Evolutionary conservation across 1,140 invertebrate genomes (phyloP).

Genomic region (Solenopsis invicta): DNA sequence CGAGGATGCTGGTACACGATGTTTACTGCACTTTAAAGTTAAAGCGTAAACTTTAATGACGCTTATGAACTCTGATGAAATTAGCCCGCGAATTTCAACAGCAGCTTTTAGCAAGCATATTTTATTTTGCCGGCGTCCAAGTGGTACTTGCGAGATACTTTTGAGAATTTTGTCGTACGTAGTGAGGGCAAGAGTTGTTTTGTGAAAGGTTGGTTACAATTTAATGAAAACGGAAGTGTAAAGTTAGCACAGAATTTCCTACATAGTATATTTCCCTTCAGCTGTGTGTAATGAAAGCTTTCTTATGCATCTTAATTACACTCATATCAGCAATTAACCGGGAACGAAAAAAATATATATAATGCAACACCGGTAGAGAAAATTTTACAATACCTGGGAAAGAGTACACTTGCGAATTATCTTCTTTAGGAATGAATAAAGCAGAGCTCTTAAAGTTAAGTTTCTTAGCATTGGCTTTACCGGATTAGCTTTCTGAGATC

Average conservation of each 20-base stretch:
- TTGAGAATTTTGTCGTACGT: background rate
- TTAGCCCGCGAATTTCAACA: constrained; percentile 32
- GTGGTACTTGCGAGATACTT: background rate
- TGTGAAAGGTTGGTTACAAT: background rate
- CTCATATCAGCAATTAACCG: background rate
- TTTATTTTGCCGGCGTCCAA: constrained; percentile 9
- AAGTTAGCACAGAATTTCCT: background rate
- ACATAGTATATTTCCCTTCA: background rate
- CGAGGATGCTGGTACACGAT: constrained; percentile 12
- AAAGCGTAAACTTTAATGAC: constrained; percentile 60
- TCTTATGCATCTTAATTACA: background rate
- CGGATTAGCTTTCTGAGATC: constrained; percentile 46
- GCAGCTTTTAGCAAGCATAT: constrained; percentile 1
- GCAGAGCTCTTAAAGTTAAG: constrained; percentile 35
- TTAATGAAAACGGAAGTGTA: background rate
- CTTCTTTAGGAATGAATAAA: constrained; percentile 13
- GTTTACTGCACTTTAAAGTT: constrained; percentile 57
- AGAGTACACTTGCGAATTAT: constrained; percentile 2
- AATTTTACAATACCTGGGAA: background rate
- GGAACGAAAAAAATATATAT: background rate
- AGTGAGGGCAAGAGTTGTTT: background rate
- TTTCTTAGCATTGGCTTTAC: constrained; percentile 53
- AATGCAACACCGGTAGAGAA: background rate
- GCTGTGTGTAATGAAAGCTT: background rate
- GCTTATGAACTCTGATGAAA: constrained; percentile 35